Evolutionary conservation across 2,888 invertebrate species (phyloP), one percentile per base, ranked within the genome.

Genomic region (Lucinisca nassula): DNA sequence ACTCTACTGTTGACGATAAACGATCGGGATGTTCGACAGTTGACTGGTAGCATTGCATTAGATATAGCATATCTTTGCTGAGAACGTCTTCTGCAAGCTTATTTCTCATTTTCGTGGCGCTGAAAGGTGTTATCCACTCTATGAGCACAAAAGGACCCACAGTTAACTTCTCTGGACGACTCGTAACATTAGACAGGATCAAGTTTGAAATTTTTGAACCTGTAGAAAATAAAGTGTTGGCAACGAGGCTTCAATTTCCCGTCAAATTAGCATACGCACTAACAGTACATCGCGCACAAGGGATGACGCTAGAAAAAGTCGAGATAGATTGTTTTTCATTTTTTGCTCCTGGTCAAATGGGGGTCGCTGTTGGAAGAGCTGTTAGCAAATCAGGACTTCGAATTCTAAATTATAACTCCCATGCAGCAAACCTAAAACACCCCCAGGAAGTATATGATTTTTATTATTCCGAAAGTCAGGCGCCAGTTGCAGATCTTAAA

Each of bases 91-190:
- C 38, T 0, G 82, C 88, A 17, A 88, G 49, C 8, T 82, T 55
- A 35, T 88, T 88, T 35, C 84, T 49, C 84, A 88, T 85, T 76
- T 82, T 88, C n/a, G n/a, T n/a, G n/a, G n/a, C n/a, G n/a, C n/a
- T n/a, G n/a, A n/a, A n/a, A n/a, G n/a, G n/a, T n/a, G n/a, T n/a
- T n/a, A n/a, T n/a, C n/a, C n/a, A n/a, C n/a, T n/a, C n/a, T n/a
- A n/a, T n/a, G n/a, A n/a, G n/a, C n/a, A n/a, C n/a, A n/a, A n/a
- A n/a, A n/a, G n/a, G n/a, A 45, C 45, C 17, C 10, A 45, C 45
- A 45, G 45, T 45, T 12, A 45, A 45, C 17, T 45, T 45, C 17
- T 8, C 8, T 12, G 45, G 45, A 45, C 8, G 17, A 45, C 8
- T 45, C 17, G 45, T 45, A 45, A 45, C 45, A 8, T 17, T 45